Base-by-base conservation (phyloP, 2,888 invertebrate species). In the Scaptomyza caliginosa region DNA sequence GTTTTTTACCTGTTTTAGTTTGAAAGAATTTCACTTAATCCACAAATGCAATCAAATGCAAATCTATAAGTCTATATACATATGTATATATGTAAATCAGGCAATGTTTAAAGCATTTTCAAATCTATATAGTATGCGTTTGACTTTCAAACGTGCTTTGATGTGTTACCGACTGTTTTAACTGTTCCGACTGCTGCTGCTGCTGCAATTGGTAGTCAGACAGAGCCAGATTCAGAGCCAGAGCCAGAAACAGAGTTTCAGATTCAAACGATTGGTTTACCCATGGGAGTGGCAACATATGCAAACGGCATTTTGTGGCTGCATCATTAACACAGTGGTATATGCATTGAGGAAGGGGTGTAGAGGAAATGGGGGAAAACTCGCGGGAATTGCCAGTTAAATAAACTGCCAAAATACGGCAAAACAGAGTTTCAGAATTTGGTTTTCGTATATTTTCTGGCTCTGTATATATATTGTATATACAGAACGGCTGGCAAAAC, bases 261-360 rank as follows among this genome's bases (percentile, higher is more conserved):
- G 54, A 34, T 34, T 34, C 34, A 34, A 34, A 34, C 16, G 32
- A 8, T 59, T 23, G 39, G 28, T 28, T 24, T 28, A 11, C 19
- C 68, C 72, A 39, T 84, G 86, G 86, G 81, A 86, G 63, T 77
- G 84, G 72, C 59, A 70, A 39, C 86, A 84, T 72, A 67, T 82
- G 81, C 86, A 77, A 77, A 74, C 77, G 85, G 86, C 86, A 74
- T 71, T 86, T 71, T 86, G 84, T 67, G 86, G 81, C 86, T 77
- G 81, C 86, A 82, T 82, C 81, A 82, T 86, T 82, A 86, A 86
- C 77, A 75, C 66, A 34, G 30, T 7, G 39, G 17, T 16, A 30
- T 30, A 30, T 30, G 30, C 30, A 30, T 43, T 7, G 59, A 24
- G 19, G 19, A 0, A 13, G 19, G 11, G 17, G 13, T 11, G 8